These are phyloP conservation scores for Pogonocichla stellata DNA, from an alignment of 2,113 vertebrate species.

Conservation along the genomic window DNA sequence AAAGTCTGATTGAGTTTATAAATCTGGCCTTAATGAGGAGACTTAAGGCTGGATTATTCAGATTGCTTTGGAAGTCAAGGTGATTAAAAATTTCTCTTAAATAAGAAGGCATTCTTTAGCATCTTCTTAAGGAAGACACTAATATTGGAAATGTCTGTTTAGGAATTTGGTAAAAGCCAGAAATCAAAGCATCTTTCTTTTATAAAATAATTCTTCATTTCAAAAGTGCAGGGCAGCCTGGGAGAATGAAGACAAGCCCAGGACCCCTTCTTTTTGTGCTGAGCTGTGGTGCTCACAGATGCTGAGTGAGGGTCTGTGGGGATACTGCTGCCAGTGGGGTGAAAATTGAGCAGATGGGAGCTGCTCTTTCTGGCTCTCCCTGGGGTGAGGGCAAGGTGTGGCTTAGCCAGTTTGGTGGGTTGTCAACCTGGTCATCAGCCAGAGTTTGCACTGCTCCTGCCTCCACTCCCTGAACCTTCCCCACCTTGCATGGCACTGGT, in stretches of 20 bases:
- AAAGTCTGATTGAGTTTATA: background rate
- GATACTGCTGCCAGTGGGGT: background rate
- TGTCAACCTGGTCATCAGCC: background rate
- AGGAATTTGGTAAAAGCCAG: background rate
- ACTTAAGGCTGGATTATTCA: conserved; percentile 4
- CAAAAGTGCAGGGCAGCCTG: background rate
- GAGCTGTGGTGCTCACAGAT: background rate
- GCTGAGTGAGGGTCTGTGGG: background rate
- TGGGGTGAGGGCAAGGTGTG: background rate
- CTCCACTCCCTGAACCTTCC: background rate
- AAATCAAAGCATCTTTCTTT: background rate
- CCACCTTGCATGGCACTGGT: background rate
- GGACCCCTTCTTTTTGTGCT: background rate
- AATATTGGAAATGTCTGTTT: background rate
- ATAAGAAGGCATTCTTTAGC: background rate
- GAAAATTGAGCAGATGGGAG: background rate
- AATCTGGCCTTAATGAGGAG: background rate
- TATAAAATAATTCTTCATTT: background rate
- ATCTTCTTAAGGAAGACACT: background rate
- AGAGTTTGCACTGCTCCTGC: background rate
- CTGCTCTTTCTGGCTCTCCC: background rate
- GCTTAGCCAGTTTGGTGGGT: background rate
- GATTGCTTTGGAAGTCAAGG: background rate
- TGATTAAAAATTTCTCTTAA: background rate
- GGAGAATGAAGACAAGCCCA: background rate